These are phyloP conservation scores for Beroe forskalii DNA, from an alignment of 37 sponge, comb jelly and placozoan species.

Conservation along the genomic window DNA sequence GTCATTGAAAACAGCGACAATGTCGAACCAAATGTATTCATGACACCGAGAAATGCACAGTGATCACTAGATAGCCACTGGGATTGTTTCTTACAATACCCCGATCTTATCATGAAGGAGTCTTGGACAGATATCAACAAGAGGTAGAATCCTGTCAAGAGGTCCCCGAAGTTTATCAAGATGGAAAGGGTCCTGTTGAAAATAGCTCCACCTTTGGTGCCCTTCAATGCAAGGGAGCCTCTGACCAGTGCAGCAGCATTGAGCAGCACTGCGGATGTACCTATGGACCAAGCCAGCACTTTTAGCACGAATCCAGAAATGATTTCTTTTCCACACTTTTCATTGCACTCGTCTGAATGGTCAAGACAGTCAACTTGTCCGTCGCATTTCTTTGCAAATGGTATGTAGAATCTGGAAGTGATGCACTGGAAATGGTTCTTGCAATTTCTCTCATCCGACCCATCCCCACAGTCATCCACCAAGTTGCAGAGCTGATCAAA, in stretches of 20 bases:
- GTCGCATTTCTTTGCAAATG: not conserved
- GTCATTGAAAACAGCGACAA: constrained; percentile 1
- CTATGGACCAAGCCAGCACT: not conserved
- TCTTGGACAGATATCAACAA: not conserved
- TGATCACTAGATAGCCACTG: not conserved
- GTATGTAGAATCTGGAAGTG: not conserved
- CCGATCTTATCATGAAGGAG: not conserved
- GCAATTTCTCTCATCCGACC: constrained; percentile 1
- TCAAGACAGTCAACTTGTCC: not conserved
- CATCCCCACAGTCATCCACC: constrained; percentile 49
- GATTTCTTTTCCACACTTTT: not conserved
- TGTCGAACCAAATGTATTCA: not conserved
- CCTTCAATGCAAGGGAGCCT: not conserved
- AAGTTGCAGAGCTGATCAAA: constrained; percentile 30
- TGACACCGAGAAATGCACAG: not conserved
- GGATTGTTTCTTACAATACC: not conserved
- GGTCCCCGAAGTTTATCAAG: not conserved
- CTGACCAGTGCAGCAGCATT: not conserved
- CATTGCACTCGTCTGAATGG: constrained; percentile 18
- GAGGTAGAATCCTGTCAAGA: not conserved
- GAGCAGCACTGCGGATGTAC: not conserved
- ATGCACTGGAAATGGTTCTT: not conserved
- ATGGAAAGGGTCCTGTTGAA: not conserved
- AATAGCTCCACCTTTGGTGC: not conserved
- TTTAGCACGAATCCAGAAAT: not conserved